These are phyloP conservation scores for Oncorhynchus masou DNA, from an alignment of 2,113 vertebrate genomes.

Conservation along the genomic window DNA sequence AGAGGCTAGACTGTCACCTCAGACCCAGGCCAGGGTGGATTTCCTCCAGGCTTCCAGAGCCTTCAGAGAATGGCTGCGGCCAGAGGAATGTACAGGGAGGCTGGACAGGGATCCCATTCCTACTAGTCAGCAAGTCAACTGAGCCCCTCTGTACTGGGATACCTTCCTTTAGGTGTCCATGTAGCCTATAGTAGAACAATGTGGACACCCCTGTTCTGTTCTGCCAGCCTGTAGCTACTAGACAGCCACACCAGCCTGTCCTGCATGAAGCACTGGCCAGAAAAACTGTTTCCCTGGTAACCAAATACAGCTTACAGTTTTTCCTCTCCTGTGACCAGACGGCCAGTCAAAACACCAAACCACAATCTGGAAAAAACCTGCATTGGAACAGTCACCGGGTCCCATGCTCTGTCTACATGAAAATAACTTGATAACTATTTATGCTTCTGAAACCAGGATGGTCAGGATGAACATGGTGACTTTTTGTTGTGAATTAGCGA, in stretches of 20 bases:
- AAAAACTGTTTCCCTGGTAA: background rate
- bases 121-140: background rate
- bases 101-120: background rate
- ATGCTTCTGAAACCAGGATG: slow-evolving; percentile 40
- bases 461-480: slow-evolving; percentile 32
- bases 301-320: background rate
- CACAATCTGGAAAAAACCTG: slow-evolving; percentile 3
- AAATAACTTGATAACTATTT: slow-evolving; percentile 47
- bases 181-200: background rate
- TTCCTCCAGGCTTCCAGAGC: slow-evolving; percentile 15
- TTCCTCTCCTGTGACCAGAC: background rate
- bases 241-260: background rate
- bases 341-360: slow-evolving; percentile 2
- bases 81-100: background rate
- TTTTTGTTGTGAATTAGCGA: slow-evolving; percentile 49
- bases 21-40: slow-evolving; percentile 9
- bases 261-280: background rate
- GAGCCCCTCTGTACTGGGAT: background rate
- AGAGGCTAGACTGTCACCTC: slow-evolving; percentile 8
- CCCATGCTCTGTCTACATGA: background rate
- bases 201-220: background rate
- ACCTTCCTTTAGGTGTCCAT: background rate
- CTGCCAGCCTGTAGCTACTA: background rate
- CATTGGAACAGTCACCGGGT: background rate
- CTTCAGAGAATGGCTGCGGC: slow-evolving; percentile 16